phyloP scores from a whole-genome alignment of 92 coral and sea anemone species.

The Chrysogorgia sp. region DNA sequence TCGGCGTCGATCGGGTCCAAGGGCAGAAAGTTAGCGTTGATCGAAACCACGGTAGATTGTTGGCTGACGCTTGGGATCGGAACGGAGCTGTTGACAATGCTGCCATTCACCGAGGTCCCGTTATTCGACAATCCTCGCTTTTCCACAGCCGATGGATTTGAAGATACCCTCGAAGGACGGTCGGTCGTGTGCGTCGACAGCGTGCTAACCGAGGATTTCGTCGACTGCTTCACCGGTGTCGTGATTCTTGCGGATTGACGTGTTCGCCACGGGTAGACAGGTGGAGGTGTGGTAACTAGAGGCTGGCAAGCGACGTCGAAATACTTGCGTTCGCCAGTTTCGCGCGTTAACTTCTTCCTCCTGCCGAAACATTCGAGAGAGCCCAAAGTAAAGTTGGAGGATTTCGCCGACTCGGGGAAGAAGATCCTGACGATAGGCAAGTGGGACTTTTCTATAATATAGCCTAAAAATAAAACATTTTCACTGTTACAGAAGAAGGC shows the following conservation, averaged over 20 bases:
- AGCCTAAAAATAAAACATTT: conserved; percentile 59
- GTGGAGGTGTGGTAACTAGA: conserved; percentile 33
- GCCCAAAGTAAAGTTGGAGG: conserved; percentile 87
- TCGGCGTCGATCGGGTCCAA: neutral
- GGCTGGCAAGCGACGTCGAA: conserved; percentile 37
- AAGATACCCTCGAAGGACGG: conserved; percentile 20
- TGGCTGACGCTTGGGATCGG: neutral
- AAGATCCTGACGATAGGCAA: conserved; percentile 83
- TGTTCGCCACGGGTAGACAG: conserved; percentile 28
- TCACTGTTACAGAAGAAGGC: no score
- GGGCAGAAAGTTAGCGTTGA: neutral
- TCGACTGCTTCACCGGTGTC: neutral
- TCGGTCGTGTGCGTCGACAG: conserved; percentile 71
- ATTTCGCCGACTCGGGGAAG: conserved; percentile 66
- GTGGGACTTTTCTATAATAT: conserved; percentile 69
- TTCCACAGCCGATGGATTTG: conserved; percentile 52
- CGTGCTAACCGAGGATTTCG: conserved; percentile 69
- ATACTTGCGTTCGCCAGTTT: conserved; percentile 9
- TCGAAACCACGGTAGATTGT: neutral
- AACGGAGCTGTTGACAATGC: no score
- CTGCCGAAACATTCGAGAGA: conserved; percentile 89
- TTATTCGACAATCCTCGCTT: conserved; percentile 77
- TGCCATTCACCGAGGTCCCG: no score
- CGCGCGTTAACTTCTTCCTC: conserved; percentile 10
- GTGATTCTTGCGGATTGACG: neutral